Conservation (phyloP, 2,113 vertebrate genomes). For the Colistium nudipinnis region DNA sequence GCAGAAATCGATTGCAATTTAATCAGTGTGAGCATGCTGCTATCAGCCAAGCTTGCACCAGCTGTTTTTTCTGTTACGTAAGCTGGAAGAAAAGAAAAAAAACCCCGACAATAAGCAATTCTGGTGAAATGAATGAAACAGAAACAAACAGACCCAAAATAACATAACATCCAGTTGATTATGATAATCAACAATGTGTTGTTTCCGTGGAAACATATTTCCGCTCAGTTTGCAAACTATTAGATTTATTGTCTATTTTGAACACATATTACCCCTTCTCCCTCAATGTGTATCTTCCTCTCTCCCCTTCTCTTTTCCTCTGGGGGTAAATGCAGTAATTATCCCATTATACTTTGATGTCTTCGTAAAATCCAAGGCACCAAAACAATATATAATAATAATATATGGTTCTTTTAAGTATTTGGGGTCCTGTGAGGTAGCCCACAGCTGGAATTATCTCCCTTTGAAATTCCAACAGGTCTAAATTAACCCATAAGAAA, state of each 20-base stretch:
- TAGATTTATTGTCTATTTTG: conserved; percentile 76
- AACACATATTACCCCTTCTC: conserved; percentile 60
- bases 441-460: conserved; percentile 52
- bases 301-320: conserved; percentile 51
- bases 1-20: conserved; percentile 91
- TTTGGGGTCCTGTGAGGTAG: conserved; percentile 56
- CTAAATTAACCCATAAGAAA: conserved; percentile 42
- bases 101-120: conserved; percentile 43
- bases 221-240: conserved; percentile 71
- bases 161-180: conserved; percentile 58
- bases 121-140: conserved; percentile 39
- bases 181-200: conserved; percentile 66
- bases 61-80: conserved; percentile 73
- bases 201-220: conserved; percentile 65
- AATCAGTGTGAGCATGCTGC: conserved; percentile 81
- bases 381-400: conserved; percentile 54
- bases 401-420: conserved; percentile 60
- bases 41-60: conserved; percentile 79
- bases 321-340: conserved; percentile 76
- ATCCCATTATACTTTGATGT: conserved; percentile 78
- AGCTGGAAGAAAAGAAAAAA: not conserved
- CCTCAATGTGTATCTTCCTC: conserved; percentile 34
- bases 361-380: conserved; percentile 56
- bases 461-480: conserved; percentile 63
- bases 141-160: conserved; percentile 21